phyloP scores from a whole-genome alignment of 2,888 invertebrate genomes.

The Gymnosoma rotundatum region DNA sequence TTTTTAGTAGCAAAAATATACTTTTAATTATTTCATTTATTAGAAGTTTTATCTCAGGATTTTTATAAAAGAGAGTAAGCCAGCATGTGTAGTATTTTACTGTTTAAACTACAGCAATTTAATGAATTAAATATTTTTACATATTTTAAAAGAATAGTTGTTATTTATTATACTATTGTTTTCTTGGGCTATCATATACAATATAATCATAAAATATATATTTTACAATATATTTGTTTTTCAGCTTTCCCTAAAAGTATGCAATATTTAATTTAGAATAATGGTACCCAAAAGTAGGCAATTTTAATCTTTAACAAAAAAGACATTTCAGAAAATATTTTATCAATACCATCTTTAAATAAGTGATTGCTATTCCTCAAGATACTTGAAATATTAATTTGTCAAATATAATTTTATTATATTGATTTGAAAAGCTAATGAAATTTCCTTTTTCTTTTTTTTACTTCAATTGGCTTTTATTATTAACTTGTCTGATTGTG shows the following conservation, averaged over 20 bases:
- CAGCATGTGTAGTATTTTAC: too few relatives aligned
- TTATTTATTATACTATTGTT: too few relatives aligned
- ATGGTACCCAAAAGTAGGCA: conserved; percentile 19
- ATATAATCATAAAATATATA: too few relatives aligned
- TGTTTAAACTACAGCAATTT: too few relatives aligned
- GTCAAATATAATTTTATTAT: conserved; percentile 53
- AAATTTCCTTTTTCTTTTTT: conserved; percentile 35
- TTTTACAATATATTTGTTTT: neutral
- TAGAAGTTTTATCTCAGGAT: too few relatives aligned
- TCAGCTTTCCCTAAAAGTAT: neutral
- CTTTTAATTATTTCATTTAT: too few relatives aligned
- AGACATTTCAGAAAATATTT: neutral
- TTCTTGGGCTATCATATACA: too few relatives aligned
- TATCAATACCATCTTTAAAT: neutral
- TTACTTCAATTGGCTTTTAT: conserved; percentile 37
- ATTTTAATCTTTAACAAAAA: neutral
- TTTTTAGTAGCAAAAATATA: too few relatives aligned
- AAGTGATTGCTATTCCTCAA: neutral
- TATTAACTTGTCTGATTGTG: conserved; percentile 17
- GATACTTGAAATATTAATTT: conserved; percentile 25
- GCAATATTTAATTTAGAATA: neutral
- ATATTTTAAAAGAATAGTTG: too few relatives aligned
- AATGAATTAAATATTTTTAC: too few relatives aligned
- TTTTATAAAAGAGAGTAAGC: too few relatives aligned
- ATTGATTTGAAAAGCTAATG: conserved; percentile 19